phyloP scores from a whole-genome alignment of 2,888 invertebrate species.

The Myopa tessellatipennis region DNA sequence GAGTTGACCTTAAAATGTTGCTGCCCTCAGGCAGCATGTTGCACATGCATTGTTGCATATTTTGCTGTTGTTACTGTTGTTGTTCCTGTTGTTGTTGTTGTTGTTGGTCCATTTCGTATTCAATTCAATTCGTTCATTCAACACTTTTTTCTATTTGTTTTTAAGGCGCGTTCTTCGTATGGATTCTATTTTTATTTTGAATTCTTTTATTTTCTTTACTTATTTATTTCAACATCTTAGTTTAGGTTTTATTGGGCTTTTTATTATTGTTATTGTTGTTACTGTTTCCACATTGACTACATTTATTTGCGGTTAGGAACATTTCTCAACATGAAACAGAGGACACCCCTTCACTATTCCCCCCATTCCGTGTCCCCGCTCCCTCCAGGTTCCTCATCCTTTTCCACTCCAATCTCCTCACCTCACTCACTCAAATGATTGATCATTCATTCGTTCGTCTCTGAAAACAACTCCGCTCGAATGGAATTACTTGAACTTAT shows the following conservation, averaged over 20 bases:
- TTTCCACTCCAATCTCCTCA: not conserved
- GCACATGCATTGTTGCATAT: slow-evolving; percentile 30
- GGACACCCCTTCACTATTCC: no score
- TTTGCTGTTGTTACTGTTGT: not conserved
- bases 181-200: not conserved
- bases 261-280: not conserved
- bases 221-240: not conserved
- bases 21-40: slow-evolving; percentile 20
- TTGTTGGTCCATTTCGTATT: slow-evolving; percentile 2
- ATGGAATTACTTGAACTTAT: not conserved
- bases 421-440: not conserved
- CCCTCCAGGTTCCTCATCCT: not conserved
- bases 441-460: no score
- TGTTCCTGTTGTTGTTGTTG: no score
- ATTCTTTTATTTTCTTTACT: not conserved
- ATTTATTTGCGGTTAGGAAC: slow-evolving; percentile 14
- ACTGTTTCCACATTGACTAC: not conserved
- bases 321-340: not conserved
- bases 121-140: slow-evolving; percentile 18
- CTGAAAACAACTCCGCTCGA: not conserved
- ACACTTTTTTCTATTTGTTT: not conserved
- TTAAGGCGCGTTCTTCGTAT: slow-evolving; percentile 14
- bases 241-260: not conserved
- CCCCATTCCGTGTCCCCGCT: no score
- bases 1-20: slow-evolving; percentile 37